Evolutionary conservation across 2,797 vertebrate species (phyloP), one percentile per base, ranked within the genome.

Genomic region (Oreortyx pictus): DNA sequence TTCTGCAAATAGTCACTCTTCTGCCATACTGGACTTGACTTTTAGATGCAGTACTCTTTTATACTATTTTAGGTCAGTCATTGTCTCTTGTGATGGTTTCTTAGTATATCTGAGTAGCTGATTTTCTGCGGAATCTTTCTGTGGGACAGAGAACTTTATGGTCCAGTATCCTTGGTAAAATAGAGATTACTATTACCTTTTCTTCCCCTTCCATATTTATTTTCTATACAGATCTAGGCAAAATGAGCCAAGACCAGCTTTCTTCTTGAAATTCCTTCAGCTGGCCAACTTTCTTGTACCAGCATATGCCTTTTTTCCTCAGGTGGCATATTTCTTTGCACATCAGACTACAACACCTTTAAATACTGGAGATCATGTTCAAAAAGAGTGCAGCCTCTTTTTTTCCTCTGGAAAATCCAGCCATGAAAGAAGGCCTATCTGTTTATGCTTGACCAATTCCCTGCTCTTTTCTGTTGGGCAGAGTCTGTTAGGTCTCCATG

Each of bases 401-500:
- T 82, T 82, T 87, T 33, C 29, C 13, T 77, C 14, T 79, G 47
- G 43, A 79, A 93, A 73, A 65, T 86, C 3, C 2, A 11, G 13
- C 2, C 73, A 43, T 73, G n/a, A 44, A 67, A 47, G 31, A 85
- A 74, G 27, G 64, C 5, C 4, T 33, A 9, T 37, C 82, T 0
- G 11, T 62, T 70, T 84, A 37, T 57, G 65, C 3, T 5, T 73
- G 66, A 4, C 14, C 2, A 11, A 19, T 91, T 85, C 17, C 7
- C 23, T 11, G 7, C 25, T 25, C 39, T 76, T 62, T 59, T 29
- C 2, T 52, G 15, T 72, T 68, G 8, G 12, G 50, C 25, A 9
- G 13, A 37, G 11, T 59, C 3, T n/a, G 25, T 61, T 88, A 72
- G 23, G 39, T 70, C 14, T 25, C 19, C 0, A 0, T 20, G 64